Evolutionary conservation across 2,888 invertebrate species (phyloP), one percentile per base, ranked within the genome.

Genomic region (Helobdella robusta): DNA sequence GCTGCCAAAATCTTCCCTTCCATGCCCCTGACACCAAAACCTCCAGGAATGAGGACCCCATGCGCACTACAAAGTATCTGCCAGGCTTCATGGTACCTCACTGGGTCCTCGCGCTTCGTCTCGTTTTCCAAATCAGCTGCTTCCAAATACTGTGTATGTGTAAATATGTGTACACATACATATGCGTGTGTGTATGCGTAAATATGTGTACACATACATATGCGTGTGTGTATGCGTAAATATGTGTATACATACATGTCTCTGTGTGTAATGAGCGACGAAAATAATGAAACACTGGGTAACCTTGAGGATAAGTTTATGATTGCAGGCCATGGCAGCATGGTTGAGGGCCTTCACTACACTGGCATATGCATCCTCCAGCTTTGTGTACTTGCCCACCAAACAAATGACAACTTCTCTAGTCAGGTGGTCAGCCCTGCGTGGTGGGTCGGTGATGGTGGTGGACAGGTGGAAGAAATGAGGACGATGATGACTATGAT

Each of bases 281-380:
- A n/a, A n/a, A n/a, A n/a, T n/a, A n/a, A n/a, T n/a, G n/a, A n/a
- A n/a, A n/a, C n/a, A n/a, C n/a, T n/a, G n/a, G n/a, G 75, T 75
- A 75, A 85, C 85, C 75, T 81, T 87, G 40, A 98, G 82, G 72
- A 87, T 87, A 0, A 97, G 83, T 79, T 88, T 89, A 72, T 87
- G 87, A 5, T 90, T 89, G 48, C 86, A 85, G 61, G 88, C 86
- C 59, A 93, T 85, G 0, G 91, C 86, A 0, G 98, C 91, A 79
- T 99, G 98, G 73, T 91, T 87, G 52, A 99, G 79, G 0, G 97
- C 90, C 81, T 98, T 97, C 0, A 88, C 87, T 0, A 98, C 89
- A 0, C 97, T 98, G 0, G 94, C 90, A 76, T 99, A 98, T 0
- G 97, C 88, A 81, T 99, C 98, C 76, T 91, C 89, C 18, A 95